Evolutionary conservation across 2,888 invertebrate species (phyloP), one percentile per base, ranked within the genome.

Genomic region (Hyposoter didymator): DNA sequence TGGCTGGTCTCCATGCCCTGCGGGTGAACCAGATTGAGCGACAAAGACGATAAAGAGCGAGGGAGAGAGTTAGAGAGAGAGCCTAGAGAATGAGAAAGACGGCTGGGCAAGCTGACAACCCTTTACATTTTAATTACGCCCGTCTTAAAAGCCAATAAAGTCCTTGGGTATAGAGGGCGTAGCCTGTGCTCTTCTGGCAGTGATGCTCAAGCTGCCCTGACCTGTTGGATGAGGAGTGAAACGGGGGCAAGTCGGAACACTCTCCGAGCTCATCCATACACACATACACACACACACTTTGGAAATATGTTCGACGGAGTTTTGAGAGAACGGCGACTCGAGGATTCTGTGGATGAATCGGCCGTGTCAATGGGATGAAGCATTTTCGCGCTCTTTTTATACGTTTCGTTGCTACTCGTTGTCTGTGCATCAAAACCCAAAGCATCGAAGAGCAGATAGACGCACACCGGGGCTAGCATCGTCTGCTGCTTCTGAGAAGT

Each of bases 61-160:
- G 49, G 47, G 28, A 47, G 47, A 55, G 49, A 66, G 32, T 28
- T 69, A 55, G 82, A 76, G 59, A 45, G 80, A 72, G 82, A 82
- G 76, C 2, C 12, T 22, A 75, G 62, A 74, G 70, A 52, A 28
- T 35, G 84, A 59, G 79, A 64, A 78, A 43, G 55, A 84, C 70
- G 82, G 84, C 82, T 73, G 76, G 88, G 82, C 84, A 83, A 86
- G 84, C 90, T 90, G 90, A 90, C 91, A 92, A 91, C 91, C 91
- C 91, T 92, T 92, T 91, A 92, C 90, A 91, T 92, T 92, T 92
- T 92, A 92, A 92, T 92, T 92, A 92, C 90, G 89, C 89, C 87
- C 89, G 89, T 91, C 91, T 92, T 92, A 90, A 92, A 92, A 91
- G 91, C 91, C 91, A 92, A 92, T 92, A 91, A 90, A 92, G 90